Evolutionary conservation across 1,140 invertebrate species (phyloP).

Genomic region (Planococcus citri): DNA sequence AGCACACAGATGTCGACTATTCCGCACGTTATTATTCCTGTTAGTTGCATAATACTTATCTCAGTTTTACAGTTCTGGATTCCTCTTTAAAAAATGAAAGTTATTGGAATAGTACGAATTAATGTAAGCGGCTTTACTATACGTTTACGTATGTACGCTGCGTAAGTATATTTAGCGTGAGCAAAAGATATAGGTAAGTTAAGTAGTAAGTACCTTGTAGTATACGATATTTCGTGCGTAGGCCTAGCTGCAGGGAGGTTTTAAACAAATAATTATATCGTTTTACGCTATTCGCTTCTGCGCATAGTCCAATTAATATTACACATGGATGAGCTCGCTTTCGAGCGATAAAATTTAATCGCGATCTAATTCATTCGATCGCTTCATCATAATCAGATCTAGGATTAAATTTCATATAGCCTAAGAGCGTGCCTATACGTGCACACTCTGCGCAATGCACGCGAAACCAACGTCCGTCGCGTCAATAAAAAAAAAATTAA

Average conservation of each 20-base stretch:
- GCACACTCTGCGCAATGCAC: too few relatives aligned
- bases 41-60: slow-evolving; percentile 1
- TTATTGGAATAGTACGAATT: slow-evolving; percentile 12
- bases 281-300: neutral
- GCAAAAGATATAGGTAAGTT: too few relatives aligned
- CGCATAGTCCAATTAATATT: neutral
- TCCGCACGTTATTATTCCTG: slow-evolving; percentile 14
- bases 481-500: neutral
- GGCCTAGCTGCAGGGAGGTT: neutral
- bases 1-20: slow-evolving; percentile 9
- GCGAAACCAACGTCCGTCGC: neutral
- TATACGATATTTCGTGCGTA: neutral
- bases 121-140: neutral
- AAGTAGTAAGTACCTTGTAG: too few relatives aligned
- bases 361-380: neutral
- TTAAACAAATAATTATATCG: neutral
- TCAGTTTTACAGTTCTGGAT: slow-evolving; percentile 11
- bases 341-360: neutral
- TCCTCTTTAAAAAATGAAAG: slow-evolving; percentile 18
- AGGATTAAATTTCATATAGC: too few relatives aligned
- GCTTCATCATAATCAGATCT: neutral
- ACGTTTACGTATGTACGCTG: too few relatives aligned
- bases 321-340: neutral
- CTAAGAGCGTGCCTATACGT: too few relatives aligned
- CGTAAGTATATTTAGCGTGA: neutral